Conservation (phyloP, 2,888 invertebrate genomes). For the Lithosia quadra region DNA sequence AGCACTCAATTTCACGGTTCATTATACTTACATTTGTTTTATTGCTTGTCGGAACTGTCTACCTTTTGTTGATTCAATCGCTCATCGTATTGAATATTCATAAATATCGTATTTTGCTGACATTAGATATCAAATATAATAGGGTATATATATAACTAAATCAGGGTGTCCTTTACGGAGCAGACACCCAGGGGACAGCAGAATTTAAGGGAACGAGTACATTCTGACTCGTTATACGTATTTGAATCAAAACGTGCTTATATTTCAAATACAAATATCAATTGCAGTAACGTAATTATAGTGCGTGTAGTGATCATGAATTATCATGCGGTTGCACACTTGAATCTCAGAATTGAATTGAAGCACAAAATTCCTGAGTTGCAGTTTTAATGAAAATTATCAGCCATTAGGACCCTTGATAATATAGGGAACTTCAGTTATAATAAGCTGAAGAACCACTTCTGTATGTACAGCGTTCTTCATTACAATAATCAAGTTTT, state of each 20-base stretch:
- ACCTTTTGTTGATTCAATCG: background rate
- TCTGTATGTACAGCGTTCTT: background rate
- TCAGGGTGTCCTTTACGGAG: background rate
- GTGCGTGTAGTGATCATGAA: too few species aligned
- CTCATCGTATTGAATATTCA: background rate
- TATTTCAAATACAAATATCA: background rate
- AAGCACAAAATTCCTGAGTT: too few species aligned
- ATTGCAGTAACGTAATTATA: background rate
- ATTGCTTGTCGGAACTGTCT: conserved; percentile 8
- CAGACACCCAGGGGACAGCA: too few species aligned
- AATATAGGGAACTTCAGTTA: background rate
- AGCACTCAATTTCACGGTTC: conserved; percentile 23
- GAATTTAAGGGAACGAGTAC: too few species aligned
- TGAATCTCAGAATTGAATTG: background rate
- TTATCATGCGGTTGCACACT: background rate
- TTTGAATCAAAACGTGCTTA: too few species aligned
- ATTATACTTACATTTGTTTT: conserved; percentile 20
- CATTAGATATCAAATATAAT: background rate
- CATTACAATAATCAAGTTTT: background rate
- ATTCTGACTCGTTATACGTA: too few species aligned
- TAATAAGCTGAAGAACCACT: background rate
- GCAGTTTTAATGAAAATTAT: background rate
- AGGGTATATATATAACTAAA: background rate
- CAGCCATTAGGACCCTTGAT: background rate
- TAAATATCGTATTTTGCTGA: background rate